Evolutionary conservation across 2,113 vertebrate species (phyloP).

Genomic region (Pelodiscus sinensis): DNA sequence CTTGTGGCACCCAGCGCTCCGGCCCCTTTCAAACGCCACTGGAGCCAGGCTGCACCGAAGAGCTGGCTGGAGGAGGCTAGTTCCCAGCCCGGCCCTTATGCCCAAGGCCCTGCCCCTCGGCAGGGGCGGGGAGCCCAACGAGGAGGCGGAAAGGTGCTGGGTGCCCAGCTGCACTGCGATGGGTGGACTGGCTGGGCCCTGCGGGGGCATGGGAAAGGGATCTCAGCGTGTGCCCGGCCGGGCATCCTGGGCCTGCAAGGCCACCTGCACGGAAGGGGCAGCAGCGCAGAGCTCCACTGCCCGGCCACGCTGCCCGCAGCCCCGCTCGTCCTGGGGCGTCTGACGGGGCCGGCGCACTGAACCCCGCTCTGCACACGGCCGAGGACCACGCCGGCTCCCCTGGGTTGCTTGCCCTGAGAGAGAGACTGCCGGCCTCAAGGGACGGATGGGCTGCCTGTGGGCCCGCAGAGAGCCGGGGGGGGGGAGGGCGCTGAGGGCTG

Average conservation of each 20-base stretch:
- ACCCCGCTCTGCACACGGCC: too few relatives aligned
- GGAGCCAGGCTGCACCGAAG: too few relatives aligned
- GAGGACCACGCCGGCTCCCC: background rate
- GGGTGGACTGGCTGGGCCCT: too few relatives aligned
- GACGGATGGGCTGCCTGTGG: background rate
- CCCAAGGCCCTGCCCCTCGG: too few relatives aligned
- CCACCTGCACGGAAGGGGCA: background rate
- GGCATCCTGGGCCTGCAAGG: background rate
- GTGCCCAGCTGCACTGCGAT: background rate
- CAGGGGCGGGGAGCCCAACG: background rate
- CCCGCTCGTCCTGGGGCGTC: background rate
- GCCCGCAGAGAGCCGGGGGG: too few relatives aligned
- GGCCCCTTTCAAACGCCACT: too few relatives aligned
- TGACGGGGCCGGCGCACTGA: background rate
- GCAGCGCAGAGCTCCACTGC: background rate
- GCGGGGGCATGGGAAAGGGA: background rate
- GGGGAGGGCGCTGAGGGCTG: too few relatives aligned
- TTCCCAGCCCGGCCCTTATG: too few relatives aligned
- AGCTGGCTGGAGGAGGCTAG: too few relatives aligned
- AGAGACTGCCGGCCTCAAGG: conserved; percentile 17
- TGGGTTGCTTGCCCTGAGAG: conserved; percentile 42
- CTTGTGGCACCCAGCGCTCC: too few relatives aligned
- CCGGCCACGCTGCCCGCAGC: background rate
- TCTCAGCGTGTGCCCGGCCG: background rate
- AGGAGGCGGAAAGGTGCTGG: background rate